Evolutionary conservation across 2,113 vertebrate species (phyloP), one percentile per base, ranked within the genome.

Genomic region (Semnornis frantzii): DNA sequence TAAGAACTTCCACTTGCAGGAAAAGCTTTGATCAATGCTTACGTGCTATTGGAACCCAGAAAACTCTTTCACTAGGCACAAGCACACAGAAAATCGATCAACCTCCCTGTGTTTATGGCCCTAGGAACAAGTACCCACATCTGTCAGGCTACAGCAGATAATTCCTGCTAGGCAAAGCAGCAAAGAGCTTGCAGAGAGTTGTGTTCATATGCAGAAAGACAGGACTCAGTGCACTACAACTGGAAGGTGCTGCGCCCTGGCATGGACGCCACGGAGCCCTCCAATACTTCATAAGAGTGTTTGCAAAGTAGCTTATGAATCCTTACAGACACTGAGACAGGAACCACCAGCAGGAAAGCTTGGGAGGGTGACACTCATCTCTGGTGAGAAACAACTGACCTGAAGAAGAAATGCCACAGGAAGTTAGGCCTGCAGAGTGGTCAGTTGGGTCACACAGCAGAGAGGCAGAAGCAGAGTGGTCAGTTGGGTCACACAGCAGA

Each of bases 41-140:
- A n/a, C 33, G 52, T 7, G 0, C 74, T 96, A 96, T 90, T 78
- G 87, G 90, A 88, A 88, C 42, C 65, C 76, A 94, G 85, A 95
- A 95, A 96, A 77, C 88, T 42, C 65, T 77, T 77, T 88, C 85
- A 79, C 82, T 59, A 93, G 90, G 75, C 65, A 96, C 72, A 91
- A 90, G 95, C 66, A 72, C 79, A 87, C 69, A 87, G 68, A 85
- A 96, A 94, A 95, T 91, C 87, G 87, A 95, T 91, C 82, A 90
- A 85, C 79, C 60, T 83, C 77, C 82, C 87, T 95, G 90, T 92
- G 87, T 94, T 93, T 95, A 90, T 4, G 15, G 87, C 82, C 54
- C 68, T n/a, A 68, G 69, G 42, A 95, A 91, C 87, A 90, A 77
- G 68, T 28, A 70, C 84, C 82, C 89, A 55, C 92, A 92, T 77